These are phyloP conservation scores for Allacma fusca DNA, from an alignment of 2,888 invertebrate species.

Conservation along the genomic window DNA sequence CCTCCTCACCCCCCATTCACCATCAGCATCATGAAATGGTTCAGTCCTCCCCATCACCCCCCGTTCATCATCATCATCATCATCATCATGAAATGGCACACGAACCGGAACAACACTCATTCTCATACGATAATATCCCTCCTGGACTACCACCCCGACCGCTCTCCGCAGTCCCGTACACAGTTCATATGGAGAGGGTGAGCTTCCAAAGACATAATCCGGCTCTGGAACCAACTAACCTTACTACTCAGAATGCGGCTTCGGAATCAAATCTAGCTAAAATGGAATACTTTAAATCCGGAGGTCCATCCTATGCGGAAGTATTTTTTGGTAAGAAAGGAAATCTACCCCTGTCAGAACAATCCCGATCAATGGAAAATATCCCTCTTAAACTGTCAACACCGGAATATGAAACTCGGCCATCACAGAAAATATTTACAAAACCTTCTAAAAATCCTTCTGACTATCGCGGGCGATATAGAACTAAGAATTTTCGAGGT, in stretches of 20 bases:
- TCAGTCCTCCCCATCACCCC: too few relatives aligned
- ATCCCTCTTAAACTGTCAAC: constrained; percentile 41
- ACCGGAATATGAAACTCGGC: neutral
- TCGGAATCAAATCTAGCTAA: constrained; percentile 28
- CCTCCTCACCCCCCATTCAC: neutral
- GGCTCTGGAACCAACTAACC: neutral
- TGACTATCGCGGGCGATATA: constrained; percentile 25
- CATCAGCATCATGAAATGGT: neutral
- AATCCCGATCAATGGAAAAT: constrained; percentile 45
- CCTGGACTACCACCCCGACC: constrained; percentile 32
- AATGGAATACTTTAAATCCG: constrained; percentile 44
- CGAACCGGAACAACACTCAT: constrained; percentile 1
- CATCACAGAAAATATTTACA: neutral
- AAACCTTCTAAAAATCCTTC: neutral
- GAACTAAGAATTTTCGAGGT: constrained; percentile 22
- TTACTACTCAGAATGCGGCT: constrained; percentile 20
- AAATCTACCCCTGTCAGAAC: constrained; percentile 23
- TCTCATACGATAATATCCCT: neutral
- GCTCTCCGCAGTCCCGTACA: constrained; percentile 28
- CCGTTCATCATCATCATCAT: neutral
- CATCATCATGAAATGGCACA: neutral
- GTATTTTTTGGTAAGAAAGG: constrained; percentile 53
- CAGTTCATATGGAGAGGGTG: neutral
- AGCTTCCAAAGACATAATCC: neutral
- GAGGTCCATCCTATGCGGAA: constrained; percentile 58